phyloP scores from a whole-genome alignment of 2,888 invertebrate species.

The Troides helena region DNA sequence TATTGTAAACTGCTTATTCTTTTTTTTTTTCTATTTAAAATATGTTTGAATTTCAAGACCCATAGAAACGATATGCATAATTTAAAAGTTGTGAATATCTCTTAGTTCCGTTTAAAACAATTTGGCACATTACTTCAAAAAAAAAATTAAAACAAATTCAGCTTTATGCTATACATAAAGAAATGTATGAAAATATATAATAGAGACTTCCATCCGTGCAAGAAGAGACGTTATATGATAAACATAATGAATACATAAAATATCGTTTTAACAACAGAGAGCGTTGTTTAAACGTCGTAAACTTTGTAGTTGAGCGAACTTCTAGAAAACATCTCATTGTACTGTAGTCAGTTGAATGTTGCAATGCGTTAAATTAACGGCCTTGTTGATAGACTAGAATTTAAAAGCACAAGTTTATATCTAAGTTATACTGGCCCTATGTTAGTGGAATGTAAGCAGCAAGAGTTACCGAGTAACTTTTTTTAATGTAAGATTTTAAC shows the following conservation, averaged over 20 bases:
- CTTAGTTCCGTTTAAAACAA: constrained; percentile 3
- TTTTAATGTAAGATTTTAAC: background rate
- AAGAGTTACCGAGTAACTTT: background rate
- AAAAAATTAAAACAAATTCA: background rate
- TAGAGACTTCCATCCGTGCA: background rate
- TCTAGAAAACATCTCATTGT: background rate
- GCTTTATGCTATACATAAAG: background rate
- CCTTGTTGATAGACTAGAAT: background rate
- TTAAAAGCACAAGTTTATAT: background rate
- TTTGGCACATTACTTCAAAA: constrained; percentile 26
- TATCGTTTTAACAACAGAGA: background rate
- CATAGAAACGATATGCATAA: constrained; percentile 24
- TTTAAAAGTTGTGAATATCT: constrained; percentile 2
- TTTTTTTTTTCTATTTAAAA: constrained; percentile 1
- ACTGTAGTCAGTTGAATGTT: background rate
- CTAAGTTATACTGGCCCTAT: constrained; percentile 3
- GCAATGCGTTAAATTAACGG: background rate
- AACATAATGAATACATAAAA: background rate
- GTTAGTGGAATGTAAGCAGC: constrained; percentile 12
- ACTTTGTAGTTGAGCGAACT: background rate
- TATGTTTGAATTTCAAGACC: constrained; percentile 7
- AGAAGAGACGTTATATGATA: background rate
- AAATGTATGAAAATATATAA: too few species aligned
- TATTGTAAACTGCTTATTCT: constrained; percentile 17
- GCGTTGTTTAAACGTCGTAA: constrained; percentile 1